phyloP scores from a whole-genome alignment of 1,140 invertebrate genomes.

The Rhagoletis pomonella region DNA sequence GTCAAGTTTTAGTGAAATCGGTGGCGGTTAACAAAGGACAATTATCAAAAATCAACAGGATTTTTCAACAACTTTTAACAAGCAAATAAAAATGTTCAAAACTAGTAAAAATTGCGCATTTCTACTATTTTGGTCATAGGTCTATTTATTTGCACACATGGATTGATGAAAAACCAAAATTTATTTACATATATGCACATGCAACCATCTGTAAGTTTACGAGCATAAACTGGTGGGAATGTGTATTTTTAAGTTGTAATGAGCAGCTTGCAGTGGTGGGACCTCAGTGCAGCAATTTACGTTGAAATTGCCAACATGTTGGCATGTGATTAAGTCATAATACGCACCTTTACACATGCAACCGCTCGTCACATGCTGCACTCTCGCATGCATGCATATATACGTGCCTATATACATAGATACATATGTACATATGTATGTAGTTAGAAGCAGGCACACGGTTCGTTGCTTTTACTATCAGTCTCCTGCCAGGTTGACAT shows the following conservation, averaged over 20 bases:
- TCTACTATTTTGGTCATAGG: too few relatives aligned
- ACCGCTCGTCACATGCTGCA: background rate
- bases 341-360: conserved; percentile 36
- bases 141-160: background rate
- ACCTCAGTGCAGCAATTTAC: background rate
- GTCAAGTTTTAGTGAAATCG: too few relatives aligned
- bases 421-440: too few relatives aligned
- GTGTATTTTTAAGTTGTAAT: conserved; percentile 39
- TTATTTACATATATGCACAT: background rate
- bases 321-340: conserved; percentile 34
- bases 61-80: too few relatives aligned
- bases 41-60: too few relatives aligned
- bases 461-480: conserved; percentile 31
- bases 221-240: conserved; percentile 5
- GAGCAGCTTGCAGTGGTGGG: background rate
- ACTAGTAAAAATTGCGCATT: too few relatives aligned
- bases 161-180: background rate
- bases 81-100: too few relatives aligned
- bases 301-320: conserved; percentile 33
- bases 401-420: too few relatives aligned
- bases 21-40: too few relatives aligned
- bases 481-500: conserved; percentile 45
- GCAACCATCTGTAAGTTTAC: background rate
- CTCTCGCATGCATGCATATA: too few relatives aligned
- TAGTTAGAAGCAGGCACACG: too few relatives aligned